Evolutionary conservation across 1,140 invertebrate genomes (phyloP), one percentile per base, ranked within the genome.

Genomic region (Diorhabda sublineata): DNA sequence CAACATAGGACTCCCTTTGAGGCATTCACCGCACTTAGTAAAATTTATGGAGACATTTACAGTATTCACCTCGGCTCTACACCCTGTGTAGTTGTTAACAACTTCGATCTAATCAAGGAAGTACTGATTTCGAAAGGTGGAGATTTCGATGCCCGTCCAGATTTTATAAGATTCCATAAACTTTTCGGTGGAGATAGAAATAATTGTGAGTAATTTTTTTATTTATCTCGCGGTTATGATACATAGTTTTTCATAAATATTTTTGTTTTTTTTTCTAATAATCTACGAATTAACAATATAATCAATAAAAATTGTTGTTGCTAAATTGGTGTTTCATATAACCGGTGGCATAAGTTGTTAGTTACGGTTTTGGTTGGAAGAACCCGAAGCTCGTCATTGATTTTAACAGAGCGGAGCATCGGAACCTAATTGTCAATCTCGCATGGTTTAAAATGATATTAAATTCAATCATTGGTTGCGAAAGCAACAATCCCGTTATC

Each of bases 111-210:
- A 8, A 91, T 95, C 71, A 88, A 88, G 69, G 91, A 93, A 79
- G 91, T 95, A 11, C 84, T 95, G 9, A 89, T 94, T 75, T 86
- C 88, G 68, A 93, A 93, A 79, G 91, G 91, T 52, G 88, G 87
- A 67, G 87, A 89, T 71, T 94, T 96, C 80, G 91, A 91, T 3
- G 91, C 91, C 4, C 82, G 93, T 45, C 92, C 93, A 0, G 87
- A 94, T 78, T 95, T 94, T 79, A 75, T 90, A 45, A 82, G 93
- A 52, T 92, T 89, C 79, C 86, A 91, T 74, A 84, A 86, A 70
- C 84, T 92, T 3, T 93, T 93, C 80, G 89, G 88, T 3, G 89
- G 89, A 45, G 86, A 92, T 79, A 82, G 90, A 62, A 89, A 92
- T 79, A 91, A 91, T 78, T 92, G 91, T 92, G 85, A 91, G 91